phyloP scores from a whole-genome alignment of 1,140 invertebrate genomes.

The Contarinia nasturtii region DNA sequence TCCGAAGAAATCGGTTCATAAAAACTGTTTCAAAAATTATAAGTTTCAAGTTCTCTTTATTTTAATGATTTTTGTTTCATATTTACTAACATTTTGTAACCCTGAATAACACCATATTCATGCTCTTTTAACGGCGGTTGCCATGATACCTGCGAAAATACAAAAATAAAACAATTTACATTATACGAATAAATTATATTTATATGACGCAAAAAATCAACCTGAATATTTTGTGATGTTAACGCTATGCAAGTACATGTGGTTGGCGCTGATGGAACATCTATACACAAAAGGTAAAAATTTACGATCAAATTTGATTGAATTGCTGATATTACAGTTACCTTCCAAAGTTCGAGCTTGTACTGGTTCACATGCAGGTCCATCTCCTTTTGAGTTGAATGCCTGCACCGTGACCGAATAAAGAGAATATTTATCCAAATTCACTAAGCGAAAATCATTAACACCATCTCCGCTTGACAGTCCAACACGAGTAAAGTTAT shows the following conservation, averaged over 20 bases:
- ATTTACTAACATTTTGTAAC: conserved; percentile 66
- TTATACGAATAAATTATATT: too few species aligned
- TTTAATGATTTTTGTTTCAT: too few species aligned
- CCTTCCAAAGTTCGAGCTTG: conserved; percentile 58
- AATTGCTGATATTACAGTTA: conserved; percentile 45
- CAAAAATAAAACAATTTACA: too few species aligned
- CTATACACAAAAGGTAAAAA: too few species aligned
- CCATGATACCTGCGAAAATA: too few species aligned
- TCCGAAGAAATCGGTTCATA: conserved; percentile 44
- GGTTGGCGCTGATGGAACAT: conserved; percentile 14
- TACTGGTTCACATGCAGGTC: conserved; percentile 45
- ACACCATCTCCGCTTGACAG: conserved; percentile 27
- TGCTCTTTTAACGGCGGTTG: conserved; percentile 44
- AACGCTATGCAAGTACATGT: conserved; percentile 39
- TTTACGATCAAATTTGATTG: too few species aligned
- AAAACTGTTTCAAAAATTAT: too few species aligned
- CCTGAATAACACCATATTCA: conserved; percentile 54
- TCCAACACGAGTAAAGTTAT: conserved; percentile 28
- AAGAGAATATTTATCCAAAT: conserved; percentile 56
- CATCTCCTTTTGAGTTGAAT: conserved; percentile 60
- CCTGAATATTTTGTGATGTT: conserved; percentile 49
- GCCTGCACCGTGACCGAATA: conserved; percentile 60
- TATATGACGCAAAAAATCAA: too few species aligned
- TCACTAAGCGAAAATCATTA: conserved; percentile 36
- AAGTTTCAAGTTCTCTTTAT: too few species aligned